phyloP scores from a whole-genome alignment of 2,888 invertebrate genomes.

The Heteropelma amictum region DNA sequence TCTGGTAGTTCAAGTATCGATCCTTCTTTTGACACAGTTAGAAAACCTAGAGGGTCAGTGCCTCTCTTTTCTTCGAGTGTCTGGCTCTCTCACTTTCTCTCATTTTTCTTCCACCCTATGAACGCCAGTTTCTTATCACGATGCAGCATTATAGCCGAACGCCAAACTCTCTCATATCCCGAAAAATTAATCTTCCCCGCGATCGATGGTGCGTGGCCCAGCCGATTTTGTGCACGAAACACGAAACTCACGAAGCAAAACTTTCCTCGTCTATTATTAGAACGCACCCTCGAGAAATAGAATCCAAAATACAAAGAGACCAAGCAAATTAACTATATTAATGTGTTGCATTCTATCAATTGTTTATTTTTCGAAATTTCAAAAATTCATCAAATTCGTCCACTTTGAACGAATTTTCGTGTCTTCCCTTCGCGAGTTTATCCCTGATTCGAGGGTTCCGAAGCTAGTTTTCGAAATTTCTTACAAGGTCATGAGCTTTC shows the following conservation, averaged over 20 bases:
- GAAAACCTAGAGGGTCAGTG: slow-evolving; percentile 41
- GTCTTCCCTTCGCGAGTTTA: background rate
- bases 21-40: slow-evolving; percentile 47
- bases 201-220: background rate
- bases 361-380: no score
- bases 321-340: no score
- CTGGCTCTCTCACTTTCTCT: background rate
- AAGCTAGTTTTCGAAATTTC: background rate
- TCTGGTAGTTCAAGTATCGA: slow-evolving; percentile 40
- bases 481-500: background rate
- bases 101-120: background rate
- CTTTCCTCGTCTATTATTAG: no score
- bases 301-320: no score
- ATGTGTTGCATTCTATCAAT: no score
- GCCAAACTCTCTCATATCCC: slow-evolving; percentile 3
- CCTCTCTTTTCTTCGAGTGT: slow-evolving; percentile 15
- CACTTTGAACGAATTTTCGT: background rate
- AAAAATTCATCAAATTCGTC: background rate
- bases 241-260: background rate
- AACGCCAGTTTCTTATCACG: background rate
- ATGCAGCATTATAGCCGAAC: slow-evolving; percentile 17
- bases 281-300: no score
- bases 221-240: background rate
- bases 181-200: slow-evolving; percentile 18
- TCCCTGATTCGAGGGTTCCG: background rate